Evolutionary conservation across 1,140 invertebrate genomes (phyloP).

Genomic region (Drosophila prosaltans): DNA sequence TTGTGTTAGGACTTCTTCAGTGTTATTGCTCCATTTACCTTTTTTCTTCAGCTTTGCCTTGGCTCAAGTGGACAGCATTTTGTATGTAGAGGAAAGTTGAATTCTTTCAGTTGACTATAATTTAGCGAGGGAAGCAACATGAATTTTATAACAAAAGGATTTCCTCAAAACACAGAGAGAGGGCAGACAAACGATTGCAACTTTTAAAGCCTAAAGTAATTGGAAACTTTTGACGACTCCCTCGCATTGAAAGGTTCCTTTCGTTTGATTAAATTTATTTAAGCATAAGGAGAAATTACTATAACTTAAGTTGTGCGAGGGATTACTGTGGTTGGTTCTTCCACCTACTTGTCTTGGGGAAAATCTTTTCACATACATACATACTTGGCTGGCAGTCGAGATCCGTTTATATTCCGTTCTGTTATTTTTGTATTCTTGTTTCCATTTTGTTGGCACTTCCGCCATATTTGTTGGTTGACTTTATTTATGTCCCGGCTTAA

Average conservation of each 20-base stretch:
- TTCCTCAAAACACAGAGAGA: no score
- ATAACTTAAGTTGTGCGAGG: background rate
- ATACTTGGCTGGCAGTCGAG: conserved; percentile 3
- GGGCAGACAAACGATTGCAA: no score
- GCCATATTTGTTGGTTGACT: conserved; percentile 54
- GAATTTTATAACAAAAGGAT: no score
- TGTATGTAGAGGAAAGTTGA: conserved; percentile 30
- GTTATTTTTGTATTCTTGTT: conserved; percentile 41
- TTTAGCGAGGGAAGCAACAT: background rate
- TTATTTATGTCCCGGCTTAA: conserved; percentile 52
- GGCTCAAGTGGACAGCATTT: conserved; percentile 72
- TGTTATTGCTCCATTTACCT: conserved; percentile 35
- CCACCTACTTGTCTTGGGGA: background rate
- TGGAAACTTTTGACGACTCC: background rate
- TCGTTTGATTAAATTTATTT: conserved; percentile 10
- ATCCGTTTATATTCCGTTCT: conserved; percentile 10
- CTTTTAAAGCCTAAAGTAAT: background rate
- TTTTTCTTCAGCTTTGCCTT: conserved; percentile 1
- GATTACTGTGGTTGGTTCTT: background rate
- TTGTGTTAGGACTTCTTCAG: background rate
- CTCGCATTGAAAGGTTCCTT: background rate
- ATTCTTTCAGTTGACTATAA: background rate
- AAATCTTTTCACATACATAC: conserved; percentile 3
- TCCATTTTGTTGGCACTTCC: conserved; percentile 71
- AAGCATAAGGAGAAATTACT: conserved; percentile 6